Conservation (phyloP, 1,140 invertebrate genomes). For the Platyscapa corneri region DNA sequence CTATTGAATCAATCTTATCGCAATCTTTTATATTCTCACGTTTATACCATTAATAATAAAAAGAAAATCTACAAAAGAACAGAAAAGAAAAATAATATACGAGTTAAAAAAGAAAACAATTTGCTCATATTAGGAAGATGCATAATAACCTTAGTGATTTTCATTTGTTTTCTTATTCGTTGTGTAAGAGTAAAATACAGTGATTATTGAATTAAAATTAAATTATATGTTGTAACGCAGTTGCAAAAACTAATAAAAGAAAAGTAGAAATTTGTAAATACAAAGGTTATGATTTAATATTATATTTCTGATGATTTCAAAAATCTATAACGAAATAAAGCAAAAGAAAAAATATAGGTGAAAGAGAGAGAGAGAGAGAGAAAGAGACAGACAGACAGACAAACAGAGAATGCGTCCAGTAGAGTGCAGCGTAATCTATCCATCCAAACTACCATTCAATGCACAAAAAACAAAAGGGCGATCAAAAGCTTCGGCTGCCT, state of each 20-base stretch:
- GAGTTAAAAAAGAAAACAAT: too few species aligned
- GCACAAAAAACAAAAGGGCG: conserved; percentile 62
- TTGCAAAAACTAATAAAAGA: too few species aligned
- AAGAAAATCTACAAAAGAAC: not conserved
- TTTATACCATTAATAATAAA: not conserved
- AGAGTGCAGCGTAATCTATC: conserved; percentile 60
- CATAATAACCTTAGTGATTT: too few species aligned
- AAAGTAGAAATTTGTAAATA: too few species aligned
- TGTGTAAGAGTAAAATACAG: too few species aligned
- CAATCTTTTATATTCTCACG: not conserved
- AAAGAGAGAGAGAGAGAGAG: too few species aligned
- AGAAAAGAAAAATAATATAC: too few species aligned
- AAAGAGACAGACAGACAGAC: conserved; percentile 40
- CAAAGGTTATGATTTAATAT: too few species aligned
- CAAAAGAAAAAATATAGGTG: not conserved
- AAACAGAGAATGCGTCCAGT: conserved; percentile 14
- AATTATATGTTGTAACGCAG: too few species aligned
- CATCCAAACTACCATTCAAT: conserved; percentile 61
- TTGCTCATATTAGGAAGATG: too few species aligned
- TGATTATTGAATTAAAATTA: too few species aligned
- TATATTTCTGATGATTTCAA: not conserved
- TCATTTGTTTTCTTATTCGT: too few species aligned
- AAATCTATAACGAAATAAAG: not conserved
- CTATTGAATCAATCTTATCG: conserved; percentile 28
- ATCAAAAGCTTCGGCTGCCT: conserved; percentile 62